Evolutionary conservation across 2,888 invertebrate genomes (phyloP).

Genomic region (Quadroppia sp.): DNA sequence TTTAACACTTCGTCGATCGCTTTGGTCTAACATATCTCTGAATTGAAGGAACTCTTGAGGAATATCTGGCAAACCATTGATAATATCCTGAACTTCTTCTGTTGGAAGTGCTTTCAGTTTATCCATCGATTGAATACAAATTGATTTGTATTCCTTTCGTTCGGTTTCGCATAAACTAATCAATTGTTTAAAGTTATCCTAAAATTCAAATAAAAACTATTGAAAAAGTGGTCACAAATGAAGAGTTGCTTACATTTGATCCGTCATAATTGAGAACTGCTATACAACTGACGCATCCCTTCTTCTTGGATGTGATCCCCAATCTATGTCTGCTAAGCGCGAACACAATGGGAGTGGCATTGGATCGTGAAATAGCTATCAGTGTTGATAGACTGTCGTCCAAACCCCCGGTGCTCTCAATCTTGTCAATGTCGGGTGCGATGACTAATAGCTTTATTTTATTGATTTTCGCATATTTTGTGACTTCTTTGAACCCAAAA

Average conservation of each 20-base stretch:
- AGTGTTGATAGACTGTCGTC: slow-evolving; percentile 59
- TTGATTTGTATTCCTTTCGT: not conserved
- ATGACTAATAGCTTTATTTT: slow-evolving; percentile 62
- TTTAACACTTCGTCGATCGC: not conserved
- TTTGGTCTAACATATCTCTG: not conserved
- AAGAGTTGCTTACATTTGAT: slow-evolving; percentile 55
- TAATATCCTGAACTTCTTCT: not conserved
- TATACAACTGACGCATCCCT: slow-evolving; percentile 61
- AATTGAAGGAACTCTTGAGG: not conserved
- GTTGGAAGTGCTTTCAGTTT: not conserved
- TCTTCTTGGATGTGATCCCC: slow-evolving; percentile 60
- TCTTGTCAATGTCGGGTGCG: slow-evolving; percentile 62
- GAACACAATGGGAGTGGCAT: slow-evolving; percentile 61
- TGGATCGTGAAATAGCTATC: slow-evolving; percentile 56
- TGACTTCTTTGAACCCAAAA: slow-evolving; percentile 62
- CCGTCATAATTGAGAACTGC: slow-evolving; percentile 64
- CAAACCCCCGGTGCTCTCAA: slow-evolving; percentile 54
- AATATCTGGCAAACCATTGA: slow-evolving; percentile 16
- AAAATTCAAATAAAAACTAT: not conserved
- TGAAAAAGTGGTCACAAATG: not conserved
- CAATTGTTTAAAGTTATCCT: slow-evolving; percentile 27
- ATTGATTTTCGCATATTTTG: slow-evolving; percentile 59
- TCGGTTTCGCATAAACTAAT: slow-evolving; percentile 4
- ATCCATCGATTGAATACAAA: not conserved
- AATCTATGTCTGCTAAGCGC: slow-evolving; percentile 59